Evolutionary conservation across 2,113 vertebrate species (phyloP).

Genomic region (Tonatia bakeri): DNA sequence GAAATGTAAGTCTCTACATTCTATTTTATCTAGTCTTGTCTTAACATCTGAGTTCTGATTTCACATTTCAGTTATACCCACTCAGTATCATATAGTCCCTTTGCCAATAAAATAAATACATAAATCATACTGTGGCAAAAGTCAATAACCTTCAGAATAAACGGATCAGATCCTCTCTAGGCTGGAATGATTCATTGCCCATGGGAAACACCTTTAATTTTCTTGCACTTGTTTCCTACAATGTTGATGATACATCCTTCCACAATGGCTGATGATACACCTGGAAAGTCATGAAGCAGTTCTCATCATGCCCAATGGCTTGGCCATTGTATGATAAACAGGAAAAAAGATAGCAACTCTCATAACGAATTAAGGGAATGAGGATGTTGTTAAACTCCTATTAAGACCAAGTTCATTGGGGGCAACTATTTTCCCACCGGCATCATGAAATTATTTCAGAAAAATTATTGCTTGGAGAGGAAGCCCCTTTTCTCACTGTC

Average conservation of each 20-base stretch:
- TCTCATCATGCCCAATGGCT: neutral
- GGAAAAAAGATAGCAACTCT: neutral
- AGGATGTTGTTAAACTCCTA: neutral
- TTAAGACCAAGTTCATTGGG: neutral
- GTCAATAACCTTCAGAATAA: neutral
- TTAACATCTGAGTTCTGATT: neutral
- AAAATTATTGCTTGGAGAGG: slow-evolving; percentile 37
- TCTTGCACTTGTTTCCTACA: neutral
- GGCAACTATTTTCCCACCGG: neutral
- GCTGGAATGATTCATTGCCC: neutral
- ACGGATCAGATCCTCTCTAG: neutral
- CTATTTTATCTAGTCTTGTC: neutral
- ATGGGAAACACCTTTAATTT: neutral
- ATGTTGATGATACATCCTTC: neutral
- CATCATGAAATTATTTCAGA: slow-evolving; percentile 48
- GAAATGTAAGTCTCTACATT: neutral
- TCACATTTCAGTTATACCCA: neutral
- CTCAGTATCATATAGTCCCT: neutral
- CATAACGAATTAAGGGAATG: neutral
- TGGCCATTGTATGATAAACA: neutral
- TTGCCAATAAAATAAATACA: neutral
- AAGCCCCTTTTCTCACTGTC: slow-evolving; percentile 39
- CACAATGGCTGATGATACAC: neutral
- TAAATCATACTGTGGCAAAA: neutral
- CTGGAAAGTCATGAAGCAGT: neutral